Evolutionary conservation across 2,888 invertebrate genomes (phyloP), one percentile per base, ranked within the genome.

Genomic region (Agrochola circellaris): DNA sequence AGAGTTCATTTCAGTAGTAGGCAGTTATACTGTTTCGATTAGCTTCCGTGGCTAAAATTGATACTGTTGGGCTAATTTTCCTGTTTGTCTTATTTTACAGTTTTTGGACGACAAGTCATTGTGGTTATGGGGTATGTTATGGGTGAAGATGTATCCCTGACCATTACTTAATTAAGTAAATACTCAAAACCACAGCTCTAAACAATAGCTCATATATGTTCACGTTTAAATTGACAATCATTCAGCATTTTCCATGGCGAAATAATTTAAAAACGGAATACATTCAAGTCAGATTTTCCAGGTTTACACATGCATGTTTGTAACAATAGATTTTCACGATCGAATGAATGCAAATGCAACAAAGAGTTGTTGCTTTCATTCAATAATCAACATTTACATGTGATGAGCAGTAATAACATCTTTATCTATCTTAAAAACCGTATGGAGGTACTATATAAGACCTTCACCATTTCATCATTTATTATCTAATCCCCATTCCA

Each of bases 401-500:
- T 1, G 20, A 48, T 48, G 4, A 61, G n/a, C n/a, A 54, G 61
- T 51, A 15, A 5, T 34, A 56, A 17, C 13, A 26, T 38, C 3
- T 56, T 38, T 17, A 56, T 15, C 9, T 42, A 42, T 42, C 42
- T 42, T 42, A 42, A 9, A 42, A 56, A 38, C 56, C 38, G 15
- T 17, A 2, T 54, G n/a, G 15, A n/a, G 9, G 42, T 42, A 9
- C n/a, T 42, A 23, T 42, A 23, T n/a, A n/a, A 42, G 30, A 70
- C 7, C 42, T n/a, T n/a, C 30, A 26, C 17, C 15, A 62, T 60
- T 15, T 34, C 20, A 26, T 15, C 26, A n/a, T 20, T 8, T 62
- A 75, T 79, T 72, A 73, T 64, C 65, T 64, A 75, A 81, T 74
- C 54, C 17, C 7, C 13, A 67, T 64, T 66, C 13, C 7, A 51